phyloP scores from a whole-genome alignment of 1,140 invertebrate species.

The Bombus ignitus region DNA sequence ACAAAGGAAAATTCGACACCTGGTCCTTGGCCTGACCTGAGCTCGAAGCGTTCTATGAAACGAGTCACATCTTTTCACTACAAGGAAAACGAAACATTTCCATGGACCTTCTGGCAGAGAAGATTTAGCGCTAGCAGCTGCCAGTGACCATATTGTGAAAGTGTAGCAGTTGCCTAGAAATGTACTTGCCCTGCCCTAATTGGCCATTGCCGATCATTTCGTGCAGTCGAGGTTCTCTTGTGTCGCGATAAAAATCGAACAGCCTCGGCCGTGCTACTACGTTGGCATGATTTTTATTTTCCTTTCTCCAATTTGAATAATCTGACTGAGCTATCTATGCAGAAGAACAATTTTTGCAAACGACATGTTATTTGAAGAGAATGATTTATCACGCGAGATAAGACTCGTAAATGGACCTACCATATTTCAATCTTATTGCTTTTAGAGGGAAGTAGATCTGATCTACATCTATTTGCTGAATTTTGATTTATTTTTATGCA shows the following conservation, averaged over 20 bases:
- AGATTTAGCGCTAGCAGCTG: constrained; percentile 51
- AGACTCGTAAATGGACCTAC: not conserved
- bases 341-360: not conserved
- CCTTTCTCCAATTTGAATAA: not conserved
- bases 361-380: not conserved
- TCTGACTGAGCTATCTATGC: not conserved
- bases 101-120: constrained; percentile 23
- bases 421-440: not conserved
- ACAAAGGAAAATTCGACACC: constrained; percentile 46
- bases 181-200: constrained; percentile 53
- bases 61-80: constrained; percentile 50
- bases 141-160: constrained; percentile 62
- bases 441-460: not conserved
- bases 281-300: not conserved
- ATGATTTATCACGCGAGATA: not conserved
- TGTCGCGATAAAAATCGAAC: constrained; percentile 17
- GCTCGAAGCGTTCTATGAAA: constrained; percentile 25
- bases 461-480: not conserved
- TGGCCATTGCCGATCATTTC: constrained; percentile 51
- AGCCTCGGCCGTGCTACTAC: not conserved
- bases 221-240: constrained; percentile 1
- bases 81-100: constrained; percentile 32
- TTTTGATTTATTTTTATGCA: not conserved
- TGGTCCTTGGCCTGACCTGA: constrained; percentile 50
- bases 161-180: constrained; percentile 54